Conservation (phyloP, 2,888 invertebrate genomes). For the Prenolepis imparis region DNA sequence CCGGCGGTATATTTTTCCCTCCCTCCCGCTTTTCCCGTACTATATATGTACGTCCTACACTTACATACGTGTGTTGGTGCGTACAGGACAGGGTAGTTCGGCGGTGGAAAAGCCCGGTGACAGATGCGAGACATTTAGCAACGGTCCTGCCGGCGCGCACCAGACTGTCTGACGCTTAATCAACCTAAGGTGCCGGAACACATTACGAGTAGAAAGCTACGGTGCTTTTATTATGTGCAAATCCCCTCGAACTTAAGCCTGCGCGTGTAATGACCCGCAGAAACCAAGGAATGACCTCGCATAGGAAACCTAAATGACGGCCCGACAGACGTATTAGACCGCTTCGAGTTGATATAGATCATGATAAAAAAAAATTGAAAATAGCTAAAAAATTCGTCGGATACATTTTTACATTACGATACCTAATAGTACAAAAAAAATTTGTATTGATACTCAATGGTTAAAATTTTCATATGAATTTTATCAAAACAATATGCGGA, state of each 20-base stretch:
- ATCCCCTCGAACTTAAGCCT: conserved; percentile 54
- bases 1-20: conserved; percentile 57
- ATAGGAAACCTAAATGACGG: conserved; percentile 13
- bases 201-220: conserved; percentile 65
- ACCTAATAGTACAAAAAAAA: neutral
- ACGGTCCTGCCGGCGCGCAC: conserved; percentile 72
- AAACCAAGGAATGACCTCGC: conserved; percentile 1
- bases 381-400: neutral
- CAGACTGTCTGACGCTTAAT: conserved; percentile 81
- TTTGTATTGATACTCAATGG: neutral
- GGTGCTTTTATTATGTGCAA: conserved; percentile 62
- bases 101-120: conserved; percentile 80
- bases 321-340: neutral
- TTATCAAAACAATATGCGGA: neutral
- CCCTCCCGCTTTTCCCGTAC: conserved; percentile 24
- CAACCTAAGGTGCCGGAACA: conserved; percentile 81
- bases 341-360: neutral
- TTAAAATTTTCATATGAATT: neutral
- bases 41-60: neutral
- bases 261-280: neutral
- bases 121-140: conserved; percentile 83
- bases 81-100: conserved; percentile 34
- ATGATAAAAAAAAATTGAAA: neutral
- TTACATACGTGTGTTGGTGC: conserved; percentile 50
- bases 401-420: neutral